Evolutionary conservation across 2,113 vertebrate genomes (phyloP).

Genomic region (Nerophis ophidion): DNA sequence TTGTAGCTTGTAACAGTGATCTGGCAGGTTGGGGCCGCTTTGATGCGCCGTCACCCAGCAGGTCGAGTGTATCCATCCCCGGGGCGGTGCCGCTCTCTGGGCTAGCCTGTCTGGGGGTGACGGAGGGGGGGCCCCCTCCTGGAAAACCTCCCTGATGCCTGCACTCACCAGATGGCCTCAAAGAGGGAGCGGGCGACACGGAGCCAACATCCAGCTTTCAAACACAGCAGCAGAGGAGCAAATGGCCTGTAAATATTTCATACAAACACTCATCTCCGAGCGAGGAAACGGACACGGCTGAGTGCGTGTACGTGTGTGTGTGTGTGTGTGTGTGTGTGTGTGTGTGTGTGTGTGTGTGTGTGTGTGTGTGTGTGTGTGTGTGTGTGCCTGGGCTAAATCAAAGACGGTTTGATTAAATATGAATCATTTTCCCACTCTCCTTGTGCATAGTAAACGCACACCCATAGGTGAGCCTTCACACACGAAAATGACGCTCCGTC

Average conservation of each 20-base stretch:
- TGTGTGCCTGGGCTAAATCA: constrained; percentile 42
- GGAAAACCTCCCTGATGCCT: constrained; percentile 60
- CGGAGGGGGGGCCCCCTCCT: constrained; percentile 45
- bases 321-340: constrained; percentile 27
- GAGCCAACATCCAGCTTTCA: constrained; percentile 64
- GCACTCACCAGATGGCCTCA: constrained; percentile 72
- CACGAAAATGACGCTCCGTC: not conserved
- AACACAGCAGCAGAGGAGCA: constrained; percentile 69
- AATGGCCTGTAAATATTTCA: constrained; percentile 73
- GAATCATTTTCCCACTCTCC: constrained; percentile 56
- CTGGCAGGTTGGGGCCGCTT: constrained; percentile 62
- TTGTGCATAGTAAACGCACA: constrained; percentile 42
- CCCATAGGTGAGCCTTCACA: not conserved
- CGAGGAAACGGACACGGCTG: constrained; percentile 48
- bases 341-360: constrained; percentile 20
- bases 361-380: constrained; percentile 27
- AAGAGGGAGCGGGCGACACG: constrained; percentile 63
- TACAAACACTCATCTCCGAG: constrained; percentile 64
- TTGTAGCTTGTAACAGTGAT: constrained; percentile 57
- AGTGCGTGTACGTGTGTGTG: constrained; percentile 31
- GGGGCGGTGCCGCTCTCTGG: constrained; percentile 57
- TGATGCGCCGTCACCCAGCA: constrained; percentile 69
- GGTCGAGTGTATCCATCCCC: constrained; percentile 60
- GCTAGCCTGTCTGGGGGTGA: constrained; percentile 56
- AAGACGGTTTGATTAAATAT: constrained; percentile 62